Base-by-base conservation (phyloP, 2,888 invertebrate species). In the Chalcosyrphus nemorum region DNA sequence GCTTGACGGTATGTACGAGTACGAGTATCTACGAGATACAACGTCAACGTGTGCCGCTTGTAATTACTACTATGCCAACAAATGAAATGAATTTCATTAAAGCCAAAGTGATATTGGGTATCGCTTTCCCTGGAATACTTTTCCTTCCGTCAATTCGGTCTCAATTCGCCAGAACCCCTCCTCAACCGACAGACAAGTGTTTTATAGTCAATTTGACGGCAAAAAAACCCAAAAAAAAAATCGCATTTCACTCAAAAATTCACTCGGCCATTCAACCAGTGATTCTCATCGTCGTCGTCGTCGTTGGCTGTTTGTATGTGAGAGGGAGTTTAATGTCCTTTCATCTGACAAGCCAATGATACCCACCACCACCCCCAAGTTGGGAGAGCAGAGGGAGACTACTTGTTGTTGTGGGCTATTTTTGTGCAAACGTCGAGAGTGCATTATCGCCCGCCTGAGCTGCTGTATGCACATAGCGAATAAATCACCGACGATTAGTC, bases 281-380 rank as follows among this genome's bases (percentile, higher is more conserved):
- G 32, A 66, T 24, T 13, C 66, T 57, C 45, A 43, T 52, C 52
- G 11, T 17, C 6, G n/a, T 15, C n/a, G 57, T 9, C 1, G 5
- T 29, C 1, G 2, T 29, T 32, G 6, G 32, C 32, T 1, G 9
- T 32, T 4, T 61, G 41, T 32, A 57, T 65, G 61, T 24, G 61
- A 47, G 61, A 47, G 61, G 59, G 82, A 82, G 82, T 82, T 84
- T 84, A 84, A 78, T 70, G 82, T 84, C 82, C 82, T 84, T 78
- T 74, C 59, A 61, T 54, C 47, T 63, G 59, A 50, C 57, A 45
- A 54, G 43, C 41, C 38, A 74, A 57, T 59, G 24, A 19, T 13
- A 38, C 15, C 38, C 47, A 63, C 50, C 32, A 57, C 56, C 45
- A 29, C 61, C 24, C 27, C 24, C 29, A n/a, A n/a, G n/a, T n/a